Percentiles rank a stretch among this genome's conserved stretches.
Conservation (phyloP, 2,797 vertebrate species). For the Takifugu ocellatus region DNA sequence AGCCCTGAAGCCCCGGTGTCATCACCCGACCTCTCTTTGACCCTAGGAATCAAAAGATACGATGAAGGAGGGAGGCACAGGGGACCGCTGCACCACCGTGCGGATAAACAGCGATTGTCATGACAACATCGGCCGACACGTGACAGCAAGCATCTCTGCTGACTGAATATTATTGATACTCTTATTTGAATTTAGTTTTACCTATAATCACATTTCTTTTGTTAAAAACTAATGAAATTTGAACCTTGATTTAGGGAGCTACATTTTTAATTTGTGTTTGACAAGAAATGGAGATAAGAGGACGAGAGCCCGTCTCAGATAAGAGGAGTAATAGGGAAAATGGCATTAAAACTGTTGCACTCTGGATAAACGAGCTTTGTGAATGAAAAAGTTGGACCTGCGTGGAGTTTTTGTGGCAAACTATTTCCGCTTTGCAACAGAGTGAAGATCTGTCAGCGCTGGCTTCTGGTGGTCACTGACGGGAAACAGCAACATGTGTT, state of each 20-base stretch:
- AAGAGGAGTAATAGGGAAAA: too few relatives aligned
- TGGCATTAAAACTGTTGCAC: too few relatives aligned
- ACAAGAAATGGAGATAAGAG: too few relatives aligned
- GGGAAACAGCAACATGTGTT: too few relatives aligned
- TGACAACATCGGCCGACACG: too few relatives aligned
- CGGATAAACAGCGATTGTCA: constrained; percentile 34
- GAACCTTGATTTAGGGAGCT: too few relatives aligned
- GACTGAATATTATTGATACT: neutral
- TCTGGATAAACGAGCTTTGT: too few relatives aligned
- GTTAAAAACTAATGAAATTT: neutral
- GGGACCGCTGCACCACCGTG: constrained; percentile 27
- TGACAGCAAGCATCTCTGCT: neutral
- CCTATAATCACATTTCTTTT: constrained; percentile 25
- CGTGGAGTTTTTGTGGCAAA: constrained; percentile 1
- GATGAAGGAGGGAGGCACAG: constrained; percentile 41
- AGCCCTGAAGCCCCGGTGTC: constrained; percentile 59
- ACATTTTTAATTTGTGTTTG: too few relatives aligned
- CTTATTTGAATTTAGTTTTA: too few relatives aligned
- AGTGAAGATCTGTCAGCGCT: too few relatives aligned
- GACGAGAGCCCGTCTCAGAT: too few relatives aligned
- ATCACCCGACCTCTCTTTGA: constrained; percentile 38
- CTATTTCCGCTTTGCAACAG: neutral
- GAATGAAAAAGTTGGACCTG: constrained; percentile 11
- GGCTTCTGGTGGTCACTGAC: too few relatives aligned
- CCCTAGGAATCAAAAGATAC: constrained; percentile 50